Evolutionary conservation across 2,113 vertebrate species (phyloP), one percentile per base, ranked within the genome.

Genomic region (Notothenia coriiceps): DNA sequence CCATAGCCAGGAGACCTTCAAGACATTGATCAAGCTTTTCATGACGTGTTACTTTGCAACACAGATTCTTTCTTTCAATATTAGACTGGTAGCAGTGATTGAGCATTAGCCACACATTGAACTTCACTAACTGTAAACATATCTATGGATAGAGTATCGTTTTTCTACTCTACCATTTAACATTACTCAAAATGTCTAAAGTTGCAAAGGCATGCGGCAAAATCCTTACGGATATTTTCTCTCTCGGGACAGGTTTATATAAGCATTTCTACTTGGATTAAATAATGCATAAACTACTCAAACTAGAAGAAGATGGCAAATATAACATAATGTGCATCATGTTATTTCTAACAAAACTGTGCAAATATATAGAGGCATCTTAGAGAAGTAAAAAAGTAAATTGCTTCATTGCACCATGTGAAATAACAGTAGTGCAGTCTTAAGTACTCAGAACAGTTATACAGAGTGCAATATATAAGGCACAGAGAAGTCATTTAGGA

Each of bases 381-480:
- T 62, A 62, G 44, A 55, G 17, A 57, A 29, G 18, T 50, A 25
- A 43, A 46, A 61, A 13, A 25, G 46, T 7, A 4, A 7, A 7
- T 46, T 2, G 17, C 22, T 55, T 70, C 20, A 65, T 33, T 49
- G 40, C 46, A 47, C 25, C 4, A 11, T 67, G 11, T 65, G 44
- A 50, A 33, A 43, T 9, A 51, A 22, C 5, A 4, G 20, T 68
- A 43, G n/a, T 73, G 40, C 46, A 67, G 54, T 65, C 56, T 40
- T 51, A 70, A 18, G 49, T 20, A 29, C 20, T 56, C 55, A 72
- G 47, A 46, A 2, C 35, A 51, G n/a, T 55, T 68, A 49, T 35
- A 75, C n/a, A 56, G 61, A 25, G 56, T 44, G 70, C 17, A 55
- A 79, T 82, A 56, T 55, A 44, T 81, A 90, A 91, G 88, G 87